Evolutionary conservation across 1,140 invertebrate species (phyloP).

Genomic region (Ceratina japonica): DNA sequence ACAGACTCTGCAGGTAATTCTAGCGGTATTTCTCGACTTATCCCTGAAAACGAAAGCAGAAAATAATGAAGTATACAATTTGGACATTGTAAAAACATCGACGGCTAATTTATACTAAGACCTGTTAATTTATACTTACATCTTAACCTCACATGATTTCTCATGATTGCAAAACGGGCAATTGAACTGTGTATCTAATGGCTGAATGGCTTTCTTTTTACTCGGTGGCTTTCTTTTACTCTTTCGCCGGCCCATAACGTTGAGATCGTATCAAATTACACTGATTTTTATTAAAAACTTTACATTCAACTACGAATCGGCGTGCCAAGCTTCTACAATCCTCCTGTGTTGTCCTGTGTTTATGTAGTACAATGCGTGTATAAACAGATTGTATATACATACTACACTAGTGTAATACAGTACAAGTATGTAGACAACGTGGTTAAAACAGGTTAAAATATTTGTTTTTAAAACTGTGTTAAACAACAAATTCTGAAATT

Average conservation of each 20-base stretch:
- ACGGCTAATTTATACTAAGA: too few relatives aligned
- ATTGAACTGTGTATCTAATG: slow-evolving; percentile 97
- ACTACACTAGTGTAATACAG: too few relatives aligned
- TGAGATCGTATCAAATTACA: not conserved
- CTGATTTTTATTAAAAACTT: slow-evolving; percentile 6
- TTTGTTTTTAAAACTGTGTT: too few relatives aligned
- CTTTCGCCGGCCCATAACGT: slow-evolving; percentile 95
- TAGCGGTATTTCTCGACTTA: slow-evolving; percentile 93
- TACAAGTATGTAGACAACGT: too few relatives aligned
- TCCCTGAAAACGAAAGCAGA: slow-evolving; percentile 85
- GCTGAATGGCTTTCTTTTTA: slow-evolving; percentile 95
- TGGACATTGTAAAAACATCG: not conserved
- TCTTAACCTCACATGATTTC: slow-evolving; percentile 99
- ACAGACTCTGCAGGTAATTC: slow-evolving; percentile 96
- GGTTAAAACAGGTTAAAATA: too few relatives aligned
- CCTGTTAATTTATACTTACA: slow-evolving; percentile 84
- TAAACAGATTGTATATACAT: too few relatives aligned
- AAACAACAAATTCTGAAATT: not conserved
- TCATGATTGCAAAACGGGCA: slow-evolving; percentile 99
- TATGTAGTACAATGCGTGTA: too few relatives aligned
- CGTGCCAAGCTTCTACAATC: too few relatives aligned
- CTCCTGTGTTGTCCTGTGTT: too few relatives aligned
- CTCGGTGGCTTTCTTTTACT: slow-evolving; percentile 98
- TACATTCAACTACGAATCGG: not conserved
- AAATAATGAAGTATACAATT: slow-evolving; percentile 5